Base-by-base conservation (phyloP, 2,797 vertebrate species). In the Rhyacichthys aspro region DNA sequence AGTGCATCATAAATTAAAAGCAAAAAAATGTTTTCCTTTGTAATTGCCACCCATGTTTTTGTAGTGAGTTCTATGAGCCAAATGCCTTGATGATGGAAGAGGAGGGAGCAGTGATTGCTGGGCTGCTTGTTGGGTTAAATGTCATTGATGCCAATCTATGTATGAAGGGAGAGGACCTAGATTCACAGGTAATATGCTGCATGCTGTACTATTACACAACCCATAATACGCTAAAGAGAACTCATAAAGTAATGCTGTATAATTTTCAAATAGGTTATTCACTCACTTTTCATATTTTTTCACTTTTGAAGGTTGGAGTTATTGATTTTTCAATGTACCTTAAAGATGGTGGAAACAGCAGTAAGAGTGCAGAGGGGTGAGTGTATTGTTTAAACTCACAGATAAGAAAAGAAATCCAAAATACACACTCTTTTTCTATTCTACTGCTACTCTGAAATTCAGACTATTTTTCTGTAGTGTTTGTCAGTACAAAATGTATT, bases 281-380 rank as follows among this genome's bases (percentile, higher is more conserved):
- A 43, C 10, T 43, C 45, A 7, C 10, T 11, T 32, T 32, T 54
- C 50, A 5, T 60, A 50, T 43, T 9, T 63, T 33, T 39, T 49
- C 0, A 34, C 37, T 16, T 39, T 45, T 52, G n/a, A 86, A 99
- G 98, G 98, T 99, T 4, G 97, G 96, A 17, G 98, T 99, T 66
- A 99, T 99, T 28, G 98, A 99, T 91, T 99, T 99, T 84, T 98
- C 98, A 1, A 98, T 99, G 95, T 99, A 99, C 82, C 91, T 99
- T 52, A 99, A 99, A 89, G 98, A 99, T 2, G 96, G 96, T 0
- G 95, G 89, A 9, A 92, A 95, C 89, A 98, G 95, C 85, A 98
- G 94, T 1, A 98, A 98, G 90, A 97, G 94, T 62, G 94, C 89
- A 1, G 98, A 98, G 82, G 96, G 97, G 98, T 99, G 89, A 87